A percentile compares a stretch with the other conserved stretches of the same genome.
These are phyloP conservation scores for Tetraodon nigroviridis DNA, from an alignment of 2,113 vertebrate genomes.

Conservation along the genomic window DNA sequence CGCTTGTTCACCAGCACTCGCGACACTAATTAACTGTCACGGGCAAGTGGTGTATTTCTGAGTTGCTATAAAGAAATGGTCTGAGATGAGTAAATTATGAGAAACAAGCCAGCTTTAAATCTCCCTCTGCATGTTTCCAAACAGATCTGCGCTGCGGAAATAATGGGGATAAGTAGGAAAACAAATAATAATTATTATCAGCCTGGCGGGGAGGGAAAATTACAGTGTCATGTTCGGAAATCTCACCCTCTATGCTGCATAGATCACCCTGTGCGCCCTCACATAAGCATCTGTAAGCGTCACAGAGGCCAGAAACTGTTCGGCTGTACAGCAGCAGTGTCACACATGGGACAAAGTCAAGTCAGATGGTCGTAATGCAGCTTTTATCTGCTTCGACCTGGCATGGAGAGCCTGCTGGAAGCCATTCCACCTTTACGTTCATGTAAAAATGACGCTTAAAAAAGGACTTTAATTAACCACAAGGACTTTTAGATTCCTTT, in stretches of 20 bases:
- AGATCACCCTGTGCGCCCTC: slow-evolving; percentile 28
- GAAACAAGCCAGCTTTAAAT: slow-evolving; percentile 20
- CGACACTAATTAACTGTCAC: slow-evolving; percentile 58
- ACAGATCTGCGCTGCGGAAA: slow-evolving; percentile 4
- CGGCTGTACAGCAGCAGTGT: slow-evolving; percentile 57
- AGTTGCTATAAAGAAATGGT: slow-evolving; percentile 13
- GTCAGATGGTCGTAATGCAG: slow-evolving; percentile 67
- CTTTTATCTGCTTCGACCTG: slow-evolving; percentile 63
- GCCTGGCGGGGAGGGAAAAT: slow-evolving; percentile 24
- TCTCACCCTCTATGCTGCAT: slow-evolving; percentile 19
- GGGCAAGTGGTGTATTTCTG: slow-evolving; percentile 24
- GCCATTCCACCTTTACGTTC: slow-evolving; percentile 67
- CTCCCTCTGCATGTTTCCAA: slow-evolving; percentile 9
- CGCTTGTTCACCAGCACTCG: slow-evolving; percentile 25
- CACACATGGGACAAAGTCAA: slow-evolving; percentile 59
- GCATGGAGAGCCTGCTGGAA: slow-evolving; percentile 64
- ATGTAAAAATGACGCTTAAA: slow-evolving; percentile 64
- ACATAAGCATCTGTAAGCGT: slow-evolving; percentile 34
- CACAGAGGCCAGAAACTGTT: slow-evolving; percentile 40
- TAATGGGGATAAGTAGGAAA: slow-evolving; percentile 23
- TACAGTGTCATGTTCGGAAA: slow-evolving; percentile 11
- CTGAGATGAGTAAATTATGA: slow-evolving; percentile 16
- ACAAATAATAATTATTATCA: slow-evolving; percentile 17
- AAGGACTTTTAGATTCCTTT: slow-evolving; percentile 52
- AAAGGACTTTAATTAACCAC: slow-evolving; percentile 65